Evolutionary conservation across 2,888 invertebrate genomes (phyloP), one percentile per base, ranked within the genome.

Genomic region (Polymixis flavicincta): DNA sequence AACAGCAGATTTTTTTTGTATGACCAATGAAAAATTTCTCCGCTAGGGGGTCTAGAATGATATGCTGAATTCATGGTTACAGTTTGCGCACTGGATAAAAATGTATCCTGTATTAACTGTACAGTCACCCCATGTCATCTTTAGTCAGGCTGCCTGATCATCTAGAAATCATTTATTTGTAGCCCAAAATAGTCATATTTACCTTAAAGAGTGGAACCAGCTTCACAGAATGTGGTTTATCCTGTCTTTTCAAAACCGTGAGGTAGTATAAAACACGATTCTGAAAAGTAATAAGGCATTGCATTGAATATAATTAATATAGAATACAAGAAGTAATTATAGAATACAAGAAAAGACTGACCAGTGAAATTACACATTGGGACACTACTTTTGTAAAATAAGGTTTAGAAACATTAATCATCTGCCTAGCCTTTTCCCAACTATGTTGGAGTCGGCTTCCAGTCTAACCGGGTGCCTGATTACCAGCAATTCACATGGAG

Each of bases 141-240:
- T 8, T 22, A 25, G 50, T 22, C 50, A 52, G 37, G 2, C 19
- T 37, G 7, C 25, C 7, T 71, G 3, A 45, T 2, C 19, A 71
- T n/a, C 17, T 11, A 65, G 5, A 52, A 37, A 0, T 4, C 11
- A 42, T 45, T 28, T 71, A 71, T n/a, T 42, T 22, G 14, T 25
- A 17, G 6, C 4, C 25, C 6, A 61, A 52, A 32, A 73, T 4
- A 57, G 67, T 52, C 13, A 60, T 45, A 61, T 42, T 76, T 89
- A 96, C 96, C 94, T 95, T 95, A 78, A 96, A 96, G 2, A 96
- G 80, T 80, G 96, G 94, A 75, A 96, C 89, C 66, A 96, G 84
- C 76, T 93, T 94, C 1, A 93, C 83, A 25, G 86, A 74, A 22
- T 94, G 93, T 50, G 88, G 81, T 71, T 82, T 87, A 19, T 83